Conservation (phyloP, 2,888 invertebrate genomes). For the Drosophila emarginata region DNA sequence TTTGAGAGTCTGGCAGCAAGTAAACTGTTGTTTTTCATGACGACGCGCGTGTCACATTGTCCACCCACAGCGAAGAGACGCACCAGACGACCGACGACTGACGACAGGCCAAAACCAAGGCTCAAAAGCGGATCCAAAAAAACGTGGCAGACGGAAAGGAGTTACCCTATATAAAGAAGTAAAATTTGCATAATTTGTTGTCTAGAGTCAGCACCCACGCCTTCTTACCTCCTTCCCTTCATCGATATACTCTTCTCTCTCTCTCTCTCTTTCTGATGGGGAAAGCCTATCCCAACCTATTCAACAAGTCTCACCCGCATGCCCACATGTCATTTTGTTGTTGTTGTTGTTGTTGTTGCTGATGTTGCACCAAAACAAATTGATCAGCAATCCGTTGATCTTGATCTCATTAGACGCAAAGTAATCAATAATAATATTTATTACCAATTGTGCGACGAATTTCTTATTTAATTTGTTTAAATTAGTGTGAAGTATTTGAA, state of each 20-base stretch:
- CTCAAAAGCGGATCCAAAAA: background rate
- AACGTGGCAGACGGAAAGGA: constrained; percentile 17
- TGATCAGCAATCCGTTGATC: constrained; percentile 48
- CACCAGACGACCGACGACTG: background rate
- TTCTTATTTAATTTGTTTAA: constrained; percentile 72
- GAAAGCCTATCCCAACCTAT: constrained; percentile 24
- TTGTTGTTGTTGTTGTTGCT: background rate
- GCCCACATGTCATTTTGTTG: background rate
- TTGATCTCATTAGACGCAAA: constrained; percentile 57
- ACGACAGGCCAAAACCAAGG: constrained; percentile 5
- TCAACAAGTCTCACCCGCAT: constrained; percentile 66
- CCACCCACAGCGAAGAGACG: constrained; percentile 65
- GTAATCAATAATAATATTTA: constrained; percentile 72
- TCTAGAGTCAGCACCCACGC: constrained; percentile 58
- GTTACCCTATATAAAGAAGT: constrained; percentile 42
- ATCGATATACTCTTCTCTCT: background rate
- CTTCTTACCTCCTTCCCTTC: constrained; percentile 13
- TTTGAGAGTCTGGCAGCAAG: constrained; percentile 57
- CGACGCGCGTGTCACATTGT: constrained; percentile 79
- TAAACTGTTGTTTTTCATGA: constrained; percentile 78
- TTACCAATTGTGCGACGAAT: constrained; percentile 30
- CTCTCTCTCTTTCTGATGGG: background rate
- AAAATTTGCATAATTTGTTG: constrained; percentile 68
- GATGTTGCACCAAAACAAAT: constrained; percentile 67
- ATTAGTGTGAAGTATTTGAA: constrained; percentile 56